Evolutionary conservation across 2,888 invertebrate genomes (phyloP).

Genomic region (Epiblema foenella): DNA sequence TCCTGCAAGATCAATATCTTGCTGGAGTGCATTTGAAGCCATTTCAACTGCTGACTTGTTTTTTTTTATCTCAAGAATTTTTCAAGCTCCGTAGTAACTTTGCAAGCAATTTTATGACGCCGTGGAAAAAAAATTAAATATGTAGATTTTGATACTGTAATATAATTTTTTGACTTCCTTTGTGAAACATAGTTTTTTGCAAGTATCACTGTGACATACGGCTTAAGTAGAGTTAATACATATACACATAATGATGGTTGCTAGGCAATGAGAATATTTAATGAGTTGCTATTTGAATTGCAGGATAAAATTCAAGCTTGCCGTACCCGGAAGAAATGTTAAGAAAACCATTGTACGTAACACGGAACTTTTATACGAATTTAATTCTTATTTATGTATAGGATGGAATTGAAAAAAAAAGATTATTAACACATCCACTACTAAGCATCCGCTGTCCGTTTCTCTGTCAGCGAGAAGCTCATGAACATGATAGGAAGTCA

Average conservation of each 20-base stretch:
- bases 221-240: too few relatives aligned
- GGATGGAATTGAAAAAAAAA: too few relatives aligned
- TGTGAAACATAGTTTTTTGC: neutral
- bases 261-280: constrained; percentile 61
- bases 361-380: too few relatives aligned
- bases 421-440: too few relatives aligned
- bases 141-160: neutral
- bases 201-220: neutral
- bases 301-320: constrained; percentile 54
- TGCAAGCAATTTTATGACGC: constrained; percentile 5
- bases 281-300: constrained; percentile 49
- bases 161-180: neutral
- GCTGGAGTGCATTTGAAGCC: too few relatives aligned
- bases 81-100: constrained; percentile 27
- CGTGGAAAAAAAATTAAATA: neutral
- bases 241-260: constrained; percentile 45
- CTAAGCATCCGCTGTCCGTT: too few relatives aligned
- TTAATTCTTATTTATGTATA: too few relatives aligned
- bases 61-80: constrained; percentile 27
- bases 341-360: too few relatives aligned
- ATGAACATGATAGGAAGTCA: too few relatives aligned
- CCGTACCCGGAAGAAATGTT: constrained; percentile 33
- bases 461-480: too few relatives aligned
- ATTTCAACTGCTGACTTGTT: constrained; percentile 18
- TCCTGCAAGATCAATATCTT: neutral